Evolutionary conservation across 2,888 invertebrate genomes (phyloP).

Genomic region (Drosophila fulvimacula): DNA sequence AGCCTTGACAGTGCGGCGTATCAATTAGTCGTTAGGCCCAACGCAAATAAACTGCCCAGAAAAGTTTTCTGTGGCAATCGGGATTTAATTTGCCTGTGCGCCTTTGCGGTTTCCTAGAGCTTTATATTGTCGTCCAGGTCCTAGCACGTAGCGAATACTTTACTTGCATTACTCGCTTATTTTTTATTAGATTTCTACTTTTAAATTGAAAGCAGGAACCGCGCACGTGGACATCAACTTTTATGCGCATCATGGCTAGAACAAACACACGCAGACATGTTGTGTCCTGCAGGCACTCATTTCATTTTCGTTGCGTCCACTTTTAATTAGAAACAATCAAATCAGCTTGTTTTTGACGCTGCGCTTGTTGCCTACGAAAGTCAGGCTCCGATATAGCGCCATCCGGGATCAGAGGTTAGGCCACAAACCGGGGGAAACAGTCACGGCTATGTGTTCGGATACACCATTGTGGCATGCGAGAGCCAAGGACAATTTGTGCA

Average conservation of each 20-base stretch:
- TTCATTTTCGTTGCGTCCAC: slow-evolving; percentile 74
- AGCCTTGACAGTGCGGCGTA: slow-evolving; percentile 49
- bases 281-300: slow-evolving; percentile 58
- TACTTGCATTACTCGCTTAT: slow-evolving; percentile 25
- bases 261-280: slow-evolving; percentile 3
- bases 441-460: slow-evolving; percentile 7
- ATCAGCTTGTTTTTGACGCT: slow-evolving; percentile 68
- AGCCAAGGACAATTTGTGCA: slow-evolving; percentile 55
- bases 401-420: neutral
- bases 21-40: slow-evolving; percentile 56
- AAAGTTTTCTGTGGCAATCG: slow-evolving; percentile 32
- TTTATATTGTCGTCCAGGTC: slow-evolving; percentile 4
- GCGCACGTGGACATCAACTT: slow-evolving; percentile 70
- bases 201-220: slow-evolving; percentile 62
- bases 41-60: slow-evolving; percentile 35
- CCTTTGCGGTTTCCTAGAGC: slow-evolving; percentile 6
- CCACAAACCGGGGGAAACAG: neutral
- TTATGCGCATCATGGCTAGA: slow-evolving; percentile 47
- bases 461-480: slow-evolving; percentile 29
- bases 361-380: slow-evolving; percentile 26
- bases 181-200: slow-evolving; percentile 70
- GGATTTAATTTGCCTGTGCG: slow-evolving; percentile 33
- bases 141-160: slow-evolving; percentile 33
- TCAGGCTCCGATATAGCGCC: slow-evolving; percentile 13
- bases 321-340: slow-evolving; percentile 82